Percentiles rank a stretch among this genome's conserved stretches.
Evolutionary conservation across 2,113 vertebrate genomes (phyloP).

Genomic region (Bos javanicus): DNA sequence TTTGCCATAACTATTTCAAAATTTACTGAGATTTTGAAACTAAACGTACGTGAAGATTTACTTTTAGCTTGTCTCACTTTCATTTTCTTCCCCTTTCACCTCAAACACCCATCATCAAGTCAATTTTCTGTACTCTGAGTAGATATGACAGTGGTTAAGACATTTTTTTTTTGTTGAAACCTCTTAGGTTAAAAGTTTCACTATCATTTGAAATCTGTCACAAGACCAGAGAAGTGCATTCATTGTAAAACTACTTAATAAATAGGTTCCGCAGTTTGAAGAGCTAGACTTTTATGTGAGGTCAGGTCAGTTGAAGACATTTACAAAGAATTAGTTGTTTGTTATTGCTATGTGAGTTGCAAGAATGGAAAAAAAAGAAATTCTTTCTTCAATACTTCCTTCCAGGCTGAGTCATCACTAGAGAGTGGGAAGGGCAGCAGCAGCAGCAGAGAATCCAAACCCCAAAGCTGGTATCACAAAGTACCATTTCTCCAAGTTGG

Average conservation of each 20-base stretch:
- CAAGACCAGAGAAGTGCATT: slow-evolving; percentile 63
- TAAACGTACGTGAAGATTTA: neutral
- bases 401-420: slow-evolving; percentile 95
- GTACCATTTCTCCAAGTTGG: slow-evolving; percentile 87
- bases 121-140: slow-evolving; percentile 35
- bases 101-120: neutral
- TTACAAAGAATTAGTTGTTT: slow-evolving; percentile 86
- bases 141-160: slow-evolving; percentile 43
- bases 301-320: slow-evolving; percentile 77
- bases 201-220: slow-evolving; percentile 58
- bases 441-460: slow-evolving; percentile 83
- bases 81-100: neutral
- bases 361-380: slow-evolving; percentile 83
- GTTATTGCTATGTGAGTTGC: slow-evolving; percentile 84
- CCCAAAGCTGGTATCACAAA: slow-evolving; percentile 83
- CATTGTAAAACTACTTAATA: slow-evolving; percentile 73
- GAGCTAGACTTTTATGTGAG: slow-evolving; percentile 75
- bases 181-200: slow-evolving; percentile 49
- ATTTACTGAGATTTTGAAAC: slow-evolving; percentile 14
- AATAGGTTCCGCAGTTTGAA: slow-evolving; percentile 60
- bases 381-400: slow-evolving; percentile 90
- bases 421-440: slow-evolving; percentile 89
- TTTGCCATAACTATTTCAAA: slow-evolving; percentile 11
- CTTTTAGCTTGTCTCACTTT: neutral
- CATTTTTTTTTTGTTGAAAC: slow-evolving; percentile 29